Evolutionary conservation across 2,113 vertebrate genomes (phyloP), one percentile per base, ranked within the genome.

Genomic region (Prionailurus bengalensis): DNA sequence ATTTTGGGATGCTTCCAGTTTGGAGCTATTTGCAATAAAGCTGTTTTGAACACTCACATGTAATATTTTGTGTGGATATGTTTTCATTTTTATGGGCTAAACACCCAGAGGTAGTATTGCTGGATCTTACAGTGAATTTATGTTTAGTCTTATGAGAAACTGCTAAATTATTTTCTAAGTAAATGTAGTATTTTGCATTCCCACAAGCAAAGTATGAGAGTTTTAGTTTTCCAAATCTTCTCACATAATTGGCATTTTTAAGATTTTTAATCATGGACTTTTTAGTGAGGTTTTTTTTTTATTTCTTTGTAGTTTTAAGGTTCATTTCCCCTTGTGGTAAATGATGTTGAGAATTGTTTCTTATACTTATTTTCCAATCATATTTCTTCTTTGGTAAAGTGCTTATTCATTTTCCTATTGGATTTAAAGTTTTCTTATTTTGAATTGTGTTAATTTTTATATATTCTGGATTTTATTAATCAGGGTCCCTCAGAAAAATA

Each of bases 51-150:
- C 4, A 39, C 73, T 63, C 27, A 85, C 27, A 85, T 86, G 31
- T 31, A 84, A 36, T 45, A 68, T 31, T 85, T 85, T 78, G 48
- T 31, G 1, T 61, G 31, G 8, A 48, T 42, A 29, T 66, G 4
- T 83, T 71, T 95, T 70, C 66, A 79, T 79, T 86, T 95, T 79
- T 71, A 63, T 71, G 63, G 16, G 27, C 27, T 80, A 71, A 91
- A 33, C 4, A 71, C 6, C 21, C n/a, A 55, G 14, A 76, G 6
- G 36, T 78, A 91, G 29, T 68, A 68, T 51, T 80, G 15, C 66
- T 89, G 53, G 5, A 27, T 73, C 65, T 89, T 89, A 48, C 1
- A 27, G 27, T 73, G 27, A 81, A 73, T 94, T 63, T 74, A 21
- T 83, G 14, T 27, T 65, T 83, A 74, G 33, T 19, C 33, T 74